Evolutionary conservation across 2,113 vertebrate genomes (phyloP).

Genomic region (Cavia aperea): DNA sequence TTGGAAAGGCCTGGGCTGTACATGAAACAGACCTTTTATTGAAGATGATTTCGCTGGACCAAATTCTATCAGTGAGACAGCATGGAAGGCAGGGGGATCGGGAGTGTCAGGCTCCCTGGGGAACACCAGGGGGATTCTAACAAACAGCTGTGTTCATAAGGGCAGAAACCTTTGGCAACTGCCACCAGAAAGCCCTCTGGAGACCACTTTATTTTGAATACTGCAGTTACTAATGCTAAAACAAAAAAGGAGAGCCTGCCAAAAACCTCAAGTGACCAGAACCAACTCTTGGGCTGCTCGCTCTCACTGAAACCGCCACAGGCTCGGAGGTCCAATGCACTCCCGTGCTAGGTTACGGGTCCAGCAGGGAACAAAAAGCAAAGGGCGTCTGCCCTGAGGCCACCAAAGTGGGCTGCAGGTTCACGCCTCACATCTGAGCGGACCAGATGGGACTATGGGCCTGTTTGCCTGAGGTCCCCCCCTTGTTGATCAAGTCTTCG

Average conservation of each 20-base stretch:
- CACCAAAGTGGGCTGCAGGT: background rate
- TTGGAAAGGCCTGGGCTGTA: background rate
- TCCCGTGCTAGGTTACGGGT: background rate
- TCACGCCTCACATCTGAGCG: background rate
- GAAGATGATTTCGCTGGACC: background rate
- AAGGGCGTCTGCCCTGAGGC: background rate
- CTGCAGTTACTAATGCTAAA: background rate
- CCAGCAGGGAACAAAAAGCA: background rate
- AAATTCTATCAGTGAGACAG: background rate
- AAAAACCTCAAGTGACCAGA: background rate
- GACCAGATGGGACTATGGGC: background rate
- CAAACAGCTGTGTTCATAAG: background rate
- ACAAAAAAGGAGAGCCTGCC: background rate
- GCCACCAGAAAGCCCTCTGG: slow-evolving; percentile 34
- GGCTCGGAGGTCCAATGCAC: background rate
- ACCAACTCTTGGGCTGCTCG: background rate
- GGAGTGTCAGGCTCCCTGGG: background rate
- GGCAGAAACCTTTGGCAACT: slow-evolving; percentile 1
- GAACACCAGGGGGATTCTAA: background rate
- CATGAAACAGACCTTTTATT: background rate
- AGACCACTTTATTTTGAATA: background rate
- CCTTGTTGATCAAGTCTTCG: background rate
- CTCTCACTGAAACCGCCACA: background rate
- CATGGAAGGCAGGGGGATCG: background rate
- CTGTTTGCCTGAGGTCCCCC: background rate